Percentiles rank a stretch among this genome's conserved stretches.
Conservation (phyloP, 1,140 invertebrate species). For the Monomorium pharaonis region DNA sequence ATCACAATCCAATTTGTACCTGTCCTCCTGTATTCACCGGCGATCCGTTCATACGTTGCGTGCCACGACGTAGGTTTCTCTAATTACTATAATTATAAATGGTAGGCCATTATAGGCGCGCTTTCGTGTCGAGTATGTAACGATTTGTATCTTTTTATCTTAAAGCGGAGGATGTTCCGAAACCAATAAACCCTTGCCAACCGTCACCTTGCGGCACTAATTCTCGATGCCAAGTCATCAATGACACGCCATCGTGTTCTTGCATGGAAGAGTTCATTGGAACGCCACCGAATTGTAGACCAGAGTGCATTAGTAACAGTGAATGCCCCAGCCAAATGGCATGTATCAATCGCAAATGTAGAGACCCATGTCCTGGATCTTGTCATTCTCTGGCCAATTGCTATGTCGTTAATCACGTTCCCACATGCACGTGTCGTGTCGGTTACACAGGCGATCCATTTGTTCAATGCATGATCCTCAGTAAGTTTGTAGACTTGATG, state of each 20-base stretch:
- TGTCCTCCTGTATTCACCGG: constrained; percentile 89
- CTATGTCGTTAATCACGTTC: constrained; percentile 89
- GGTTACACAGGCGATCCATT: constrained; percentile 90
- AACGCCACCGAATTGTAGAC: constrained; percentile 88
- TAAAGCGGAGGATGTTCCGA: constrained; percentile 76
- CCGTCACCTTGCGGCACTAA: constrained; percentile 91
- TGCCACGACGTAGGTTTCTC: constrained; percentile 79
- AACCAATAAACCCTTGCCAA: constrained; percentile 86
- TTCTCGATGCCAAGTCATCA: constrained; percentile 87
- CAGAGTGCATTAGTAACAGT: constrained; percentile 88
- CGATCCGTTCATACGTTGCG: constrained; percentile 88
- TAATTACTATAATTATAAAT: not conserved
- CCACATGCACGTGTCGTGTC: constrained; percentile 88
- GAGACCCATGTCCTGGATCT: constrained; percentile 88
- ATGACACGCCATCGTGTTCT: constrained; percentile 88
- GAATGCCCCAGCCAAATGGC: constrained; percentile 89
- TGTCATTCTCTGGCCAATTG: constrained; percentile 90
- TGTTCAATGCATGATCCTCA: constrained; percentile 86
- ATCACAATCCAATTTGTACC: constrained; percentile 92
- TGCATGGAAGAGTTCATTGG: constrained; percentile 88
- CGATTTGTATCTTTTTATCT: constrained; percentile 32
- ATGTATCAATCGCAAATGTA: constrained; percentile 90
- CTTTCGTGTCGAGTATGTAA: not conserved
- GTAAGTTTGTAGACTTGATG: constrained; percentile 81
- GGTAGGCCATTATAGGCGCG: too few relatives aligned